These are phyloP conservation scores for Phengaris alcon DNA, from an alignment of 2,888 invertebrate genomes.

Conservation along the genomic window DNA sequence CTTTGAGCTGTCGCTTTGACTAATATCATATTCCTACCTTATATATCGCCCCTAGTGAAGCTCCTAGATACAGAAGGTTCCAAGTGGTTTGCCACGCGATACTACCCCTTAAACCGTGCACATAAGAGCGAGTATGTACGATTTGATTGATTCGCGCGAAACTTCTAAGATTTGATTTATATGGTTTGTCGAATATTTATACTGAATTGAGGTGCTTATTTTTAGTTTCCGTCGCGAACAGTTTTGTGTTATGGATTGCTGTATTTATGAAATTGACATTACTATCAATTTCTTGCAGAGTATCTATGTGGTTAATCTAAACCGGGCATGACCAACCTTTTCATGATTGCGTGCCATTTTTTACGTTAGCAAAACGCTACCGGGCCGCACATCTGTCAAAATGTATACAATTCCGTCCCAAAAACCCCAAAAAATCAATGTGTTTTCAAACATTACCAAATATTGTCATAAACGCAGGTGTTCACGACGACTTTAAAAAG, in stretches of 20 bases:
- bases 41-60: conserved; percentile 35
- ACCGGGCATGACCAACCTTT: too few species aligned
- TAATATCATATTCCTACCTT: conserved; percentile 38
- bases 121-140: background rate
- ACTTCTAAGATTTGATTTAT: conserved; percentile 20
- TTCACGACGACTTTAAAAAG: too few species aligned
- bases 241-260: background rate
- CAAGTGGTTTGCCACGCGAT: background rate
- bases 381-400: too few species aligned
- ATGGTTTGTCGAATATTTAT: background rate
- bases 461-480: too few species aligned
- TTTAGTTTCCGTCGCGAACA: background rate
- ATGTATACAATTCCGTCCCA: too few species aligned
- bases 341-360: too few species aligned
- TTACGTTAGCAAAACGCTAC: too few species aligned
- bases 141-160: conserved; percentile 1
- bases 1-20: conserved; percentile 41
- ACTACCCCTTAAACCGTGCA: background rate
- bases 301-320: too few species aligned
- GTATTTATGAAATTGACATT: too few species aligned
- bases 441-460: too few species aligned
- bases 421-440: too few species aligned
- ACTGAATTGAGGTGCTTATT: conserved; percentile 5
- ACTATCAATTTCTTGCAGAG: too few species aligned
- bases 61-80: conserved; percentile 28